Conservation (phyloP, 2,888 invertebrate species). For the Pristionchus arcanus region DNA sequence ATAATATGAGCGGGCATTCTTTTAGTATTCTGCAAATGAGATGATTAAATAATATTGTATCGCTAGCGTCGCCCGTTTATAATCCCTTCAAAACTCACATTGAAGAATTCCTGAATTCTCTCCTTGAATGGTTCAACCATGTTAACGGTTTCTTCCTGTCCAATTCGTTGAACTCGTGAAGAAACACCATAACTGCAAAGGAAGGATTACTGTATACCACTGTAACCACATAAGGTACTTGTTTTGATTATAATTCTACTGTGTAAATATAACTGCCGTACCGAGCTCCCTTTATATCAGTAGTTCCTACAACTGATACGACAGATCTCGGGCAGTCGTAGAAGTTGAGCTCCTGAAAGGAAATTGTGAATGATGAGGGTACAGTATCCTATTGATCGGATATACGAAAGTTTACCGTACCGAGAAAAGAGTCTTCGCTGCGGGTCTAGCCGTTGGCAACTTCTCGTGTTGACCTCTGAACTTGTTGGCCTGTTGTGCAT, state of each 20-base stretch:
- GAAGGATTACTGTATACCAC: not conserved
- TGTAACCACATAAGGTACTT: not conserved
- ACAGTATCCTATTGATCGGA: not conserved
- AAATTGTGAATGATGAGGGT: not conserved
- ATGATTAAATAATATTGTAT: not conserved
- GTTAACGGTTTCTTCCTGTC: constrained; percentile 6
- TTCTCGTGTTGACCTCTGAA: constrained; percentile 37
- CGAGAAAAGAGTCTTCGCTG: not conserved
- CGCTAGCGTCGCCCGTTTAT: not conserved
- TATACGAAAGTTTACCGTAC: not conserved
- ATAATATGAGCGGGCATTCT: constrained; percentile 67
- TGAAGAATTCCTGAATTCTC: constrained; percentile 43
- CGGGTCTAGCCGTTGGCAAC: constrained; percentile 23
- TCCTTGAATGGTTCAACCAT: constrained; percentile 28
- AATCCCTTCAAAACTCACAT: not conserved
- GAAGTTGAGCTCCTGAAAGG: not conserved
- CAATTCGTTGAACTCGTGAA: constrained; percentile 32
- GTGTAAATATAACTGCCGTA: not conserved
- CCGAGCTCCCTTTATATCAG: constrained; percentile 65
- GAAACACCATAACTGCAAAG: constrained; percentile 6
- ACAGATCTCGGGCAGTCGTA: constrained; percentile 70
- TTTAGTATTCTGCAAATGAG: constrained; percentile 12
- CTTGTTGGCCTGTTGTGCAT: constrained; percentile 2
- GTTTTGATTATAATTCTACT: not conserved
- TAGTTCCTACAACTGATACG: constrained; percentile 82